phyloP scores from a whole-genome alignment of 2,888 invertebrate genomes.

The Drosophila recens region DNA sequence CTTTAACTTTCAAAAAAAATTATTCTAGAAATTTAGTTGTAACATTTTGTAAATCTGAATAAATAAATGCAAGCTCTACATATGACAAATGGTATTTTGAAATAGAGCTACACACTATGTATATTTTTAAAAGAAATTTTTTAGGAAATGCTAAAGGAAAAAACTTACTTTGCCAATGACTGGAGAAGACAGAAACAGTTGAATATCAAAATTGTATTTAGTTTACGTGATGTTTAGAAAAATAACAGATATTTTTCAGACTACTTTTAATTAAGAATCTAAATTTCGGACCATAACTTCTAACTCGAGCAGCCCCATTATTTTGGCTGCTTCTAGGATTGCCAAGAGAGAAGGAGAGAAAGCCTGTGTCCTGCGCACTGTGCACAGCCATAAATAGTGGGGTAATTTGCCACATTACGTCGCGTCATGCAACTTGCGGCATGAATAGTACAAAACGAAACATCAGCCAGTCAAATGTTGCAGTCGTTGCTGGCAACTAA shows the following conservation, averaged over 20 bases:
- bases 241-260: too few species aligned
- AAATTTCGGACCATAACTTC: not conserved
- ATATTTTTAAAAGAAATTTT: too few species aligned
- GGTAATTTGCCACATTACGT: slow-evolving; percentile 7
- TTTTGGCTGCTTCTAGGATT: not conserved
- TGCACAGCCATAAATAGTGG: slow-evolving; percentile 6
- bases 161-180: too few species aligned
- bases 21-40: not conserved
- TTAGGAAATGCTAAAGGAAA: too few species aligned
- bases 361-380: slow-evolving; percentile 57
- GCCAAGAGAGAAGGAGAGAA: not conserved
- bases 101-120: too few species aligned
- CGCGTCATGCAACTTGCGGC: slow-evolving; percentile 2
- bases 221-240: too few species aligned
- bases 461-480: slow-evolving; percentile 26
- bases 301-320: not conserved
- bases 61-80: slow-evolving; percentile 16
- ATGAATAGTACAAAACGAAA: slow-evolving; percentile 58
- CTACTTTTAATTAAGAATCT: too few species aligned
- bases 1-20: slow-evolving; percentile 4
- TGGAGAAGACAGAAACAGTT: too few species aligned
- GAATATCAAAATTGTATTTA: not conserved
- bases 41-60: slow-evolving; percentile 16
- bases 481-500: slow-evolving; percentile 75
- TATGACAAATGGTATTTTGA: not conserved